A percentile compares a stretch with the other conserved stretches of the same genome.
Conservation (phyloP, 92 coral and sea anemone genomes). For the Zoanthus solanderi region DNA sequence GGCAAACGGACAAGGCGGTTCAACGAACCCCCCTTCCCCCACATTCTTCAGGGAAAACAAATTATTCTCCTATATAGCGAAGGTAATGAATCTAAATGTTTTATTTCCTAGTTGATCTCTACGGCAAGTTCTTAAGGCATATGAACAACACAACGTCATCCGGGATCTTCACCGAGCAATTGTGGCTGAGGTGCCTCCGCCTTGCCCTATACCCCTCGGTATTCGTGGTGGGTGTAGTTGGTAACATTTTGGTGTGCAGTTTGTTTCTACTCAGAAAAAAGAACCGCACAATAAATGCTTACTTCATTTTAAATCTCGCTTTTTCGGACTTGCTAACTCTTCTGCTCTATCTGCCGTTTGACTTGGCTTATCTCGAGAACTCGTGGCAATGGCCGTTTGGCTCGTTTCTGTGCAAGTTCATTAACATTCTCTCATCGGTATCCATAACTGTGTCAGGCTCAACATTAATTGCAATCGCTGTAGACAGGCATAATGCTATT, state of each 20-base stretch:
- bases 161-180: slow-evolving; percentile 49
- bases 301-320: slow-evolving; percentile 83
- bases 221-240: slow-evolving; percentile 75
- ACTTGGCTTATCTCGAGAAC: slow-evolving; percentile 80
- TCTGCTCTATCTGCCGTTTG: slow-evolving; percentile 79
- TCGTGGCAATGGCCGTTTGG: slow-evolving; percentile 84
- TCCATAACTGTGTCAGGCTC: slow-evolving; percentile 85
- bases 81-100: no score
- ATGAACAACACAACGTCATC: slow-evolving; percentile 66
- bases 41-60: no score
- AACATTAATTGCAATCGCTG: slow-evolving; percentile 73
- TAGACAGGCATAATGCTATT: slow-evolving; percentile 79
- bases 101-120: background rate
- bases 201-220: slow-evolving; percentile 74
- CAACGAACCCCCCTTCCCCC: no score
- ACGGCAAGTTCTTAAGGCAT: background rate
- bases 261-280: slow-evolving; percentile 60
- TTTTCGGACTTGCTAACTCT: slow-evolving; percentile 77
- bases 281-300: slow-evolving; percentile 74
- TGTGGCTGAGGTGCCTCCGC: slow-evolving; percentile 74
- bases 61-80: no score
- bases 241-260: slow-evolving; percentile 74
- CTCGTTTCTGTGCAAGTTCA: slow-evolving; percentile 77
- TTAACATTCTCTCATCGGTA: slow-evolving; percentile 67
- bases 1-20: no score